Base-by-base conservation (phyloP, 2,888 invertebrate species). In the Nyleta sp. region DNA sequence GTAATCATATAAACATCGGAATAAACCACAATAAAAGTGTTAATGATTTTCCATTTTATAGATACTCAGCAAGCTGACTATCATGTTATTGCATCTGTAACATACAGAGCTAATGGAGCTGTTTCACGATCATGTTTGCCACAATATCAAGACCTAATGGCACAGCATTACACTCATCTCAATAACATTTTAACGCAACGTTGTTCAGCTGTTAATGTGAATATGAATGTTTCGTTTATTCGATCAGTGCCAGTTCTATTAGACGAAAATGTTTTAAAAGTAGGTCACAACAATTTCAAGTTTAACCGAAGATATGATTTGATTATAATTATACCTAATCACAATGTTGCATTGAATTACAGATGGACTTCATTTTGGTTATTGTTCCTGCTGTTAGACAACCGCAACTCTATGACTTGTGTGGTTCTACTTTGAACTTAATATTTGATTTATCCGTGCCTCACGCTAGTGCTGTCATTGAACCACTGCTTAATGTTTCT, bases 1-100 rank as follows among this genome's bases (percentile, higher is more conserved):
- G 46, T 8, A 7, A 35, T 44, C 22, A 11, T 35, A 13, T 44
- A 13, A 53, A 28, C 8, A 28, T n/a, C n/a, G n/a, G n/a, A n/a
- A n/a, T n/a, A n/a, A n/a, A n/a, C n/a, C n/a, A n/a, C n/a, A n/a
- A n/a, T n/a, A n/a, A n/a, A n/a, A n/a, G n/a, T n/a, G n/a, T n/a
- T n/a, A n/a, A n/a, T n/a, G 5, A 50, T 31, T 57, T 53, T 17
- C 8, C 60, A 46, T 84, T 70, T 64, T 64, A 31, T 88, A 95
- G 95, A 97, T 90, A 98, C 97, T 13, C 96, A 97, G 89, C 97
- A 97, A 92, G 98, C 98, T n/a, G 95, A 96, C 79, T 98, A 98
- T 85, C 97, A 98, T 85, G 96, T 98, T 0, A 95, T 96, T 0
- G 95, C 97, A 0, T 94, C 95, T 20, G 94, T 98, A 0, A 95